Percentiles rank a stretch among this genome's conserved stretches.
These are phyloP conservation scores for Odontomachus brunneus DNA, from an alignment of 1,140 invertebrate species.

Conservation along the genomic window DNA sequence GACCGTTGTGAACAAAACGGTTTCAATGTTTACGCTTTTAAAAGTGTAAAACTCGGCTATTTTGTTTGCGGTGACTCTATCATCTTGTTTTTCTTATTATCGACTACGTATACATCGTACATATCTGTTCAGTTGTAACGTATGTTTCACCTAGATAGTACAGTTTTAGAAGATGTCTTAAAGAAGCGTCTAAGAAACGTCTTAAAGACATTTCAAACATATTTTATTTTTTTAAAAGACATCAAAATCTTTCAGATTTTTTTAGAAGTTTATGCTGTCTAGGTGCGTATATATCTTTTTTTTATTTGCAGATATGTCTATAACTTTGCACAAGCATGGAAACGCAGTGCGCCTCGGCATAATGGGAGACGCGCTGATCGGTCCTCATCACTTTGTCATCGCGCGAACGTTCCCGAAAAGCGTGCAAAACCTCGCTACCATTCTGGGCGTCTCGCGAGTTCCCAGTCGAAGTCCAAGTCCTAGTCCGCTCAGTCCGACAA, in stretches of 20 bases:
- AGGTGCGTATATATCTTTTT: too few species aligned
- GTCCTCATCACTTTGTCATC: slow-evolving; percentile 87
- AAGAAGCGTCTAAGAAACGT: too few species aligned
- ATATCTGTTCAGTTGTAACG: slow-evolving; percentile 25
- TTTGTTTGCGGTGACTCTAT: too few species aligned
- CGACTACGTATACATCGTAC: not conserved
- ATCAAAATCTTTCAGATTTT: too few species aligned
- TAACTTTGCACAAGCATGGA: slow-evolving; percentile 91
- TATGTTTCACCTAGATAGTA: too few species aligned
- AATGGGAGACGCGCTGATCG: slow-evolving; percentile 91
- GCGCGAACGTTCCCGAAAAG: slow-evolving; percentile 85
- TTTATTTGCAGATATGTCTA: slow-evolving; percentile 88
- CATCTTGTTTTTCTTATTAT: not conserved
- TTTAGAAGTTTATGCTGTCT: too few species aligned
- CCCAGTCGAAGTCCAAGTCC: slow-evolving; percentile 78
- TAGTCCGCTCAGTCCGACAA: slow-evolving; percentile 73
- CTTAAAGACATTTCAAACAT: too few species aligned
- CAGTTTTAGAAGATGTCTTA: too few species aligned
- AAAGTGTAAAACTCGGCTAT: too few species aligned
- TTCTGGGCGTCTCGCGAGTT: slow-evolving; percentile 80
- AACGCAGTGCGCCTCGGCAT: slow-evolving; percentile 89
- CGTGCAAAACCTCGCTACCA: slow-evolving; percentile 83
- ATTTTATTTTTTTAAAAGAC: too few species aligned
- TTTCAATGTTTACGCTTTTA: too few species aligned
- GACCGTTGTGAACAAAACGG: too few species aligned